Conservation (phyloP, 2,888 invertebrate species). For the Meganola albula region DNA sequence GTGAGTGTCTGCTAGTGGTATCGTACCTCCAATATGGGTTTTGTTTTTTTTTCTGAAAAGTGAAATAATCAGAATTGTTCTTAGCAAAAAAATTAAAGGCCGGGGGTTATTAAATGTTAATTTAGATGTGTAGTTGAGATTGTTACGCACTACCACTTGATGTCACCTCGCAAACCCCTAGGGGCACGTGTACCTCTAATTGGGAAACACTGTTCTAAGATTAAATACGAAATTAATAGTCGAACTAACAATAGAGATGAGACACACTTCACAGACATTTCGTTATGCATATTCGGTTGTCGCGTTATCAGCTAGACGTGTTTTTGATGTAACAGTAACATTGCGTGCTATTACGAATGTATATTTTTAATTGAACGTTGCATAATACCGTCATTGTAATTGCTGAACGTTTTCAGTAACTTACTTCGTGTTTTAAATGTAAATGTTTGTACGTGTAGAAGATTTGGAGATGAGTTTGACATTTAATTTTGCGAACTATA, state of each 20-base stretch:
- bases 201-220: conserved; percentile 14
- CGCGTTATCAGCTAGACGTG: conserved; percentile 35
- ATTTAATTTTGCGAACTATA: not conserved
- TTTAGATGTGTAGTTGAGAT: too few species aligned
- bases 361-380: conserved; percentile 38
- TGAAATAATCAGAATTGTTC: too few species aligned
- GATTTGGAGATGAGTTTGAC: conserved; percentile 4
- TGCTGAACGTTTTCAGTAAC: conserved; percentile 19
- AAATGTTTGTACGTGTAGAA: conserved; percentile 22
- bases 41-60: too few species aligned
- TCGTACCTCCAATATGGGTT: too few species aligned
- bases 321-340: conserved; percentile 39
- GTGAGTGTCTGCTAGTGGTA: too few species aligned
- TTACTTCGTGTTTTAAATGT: conserved; percentile 16
- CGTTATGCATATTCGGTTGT: conserved; percentile 30
- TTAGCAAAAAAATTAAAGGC: too few species aligned
- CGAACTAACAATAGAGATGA: conserved; percentile 27
- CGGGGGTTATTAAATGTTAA: too few species aligned
- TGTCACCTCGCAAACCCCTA: too few species aligned
- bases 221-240: conserved; percentile 33
- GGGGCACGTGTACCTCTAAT: too few species aligned
- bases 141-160: too few species aligned
- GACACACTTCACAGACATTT: conserved; percentile 33
- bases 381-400: conserved; percentile 35
- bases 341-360: conserved; percentile 40